Base-by-base conservation (phyloP, 2,113 vertebrate genomes). In the Chionis minor region DNA sequence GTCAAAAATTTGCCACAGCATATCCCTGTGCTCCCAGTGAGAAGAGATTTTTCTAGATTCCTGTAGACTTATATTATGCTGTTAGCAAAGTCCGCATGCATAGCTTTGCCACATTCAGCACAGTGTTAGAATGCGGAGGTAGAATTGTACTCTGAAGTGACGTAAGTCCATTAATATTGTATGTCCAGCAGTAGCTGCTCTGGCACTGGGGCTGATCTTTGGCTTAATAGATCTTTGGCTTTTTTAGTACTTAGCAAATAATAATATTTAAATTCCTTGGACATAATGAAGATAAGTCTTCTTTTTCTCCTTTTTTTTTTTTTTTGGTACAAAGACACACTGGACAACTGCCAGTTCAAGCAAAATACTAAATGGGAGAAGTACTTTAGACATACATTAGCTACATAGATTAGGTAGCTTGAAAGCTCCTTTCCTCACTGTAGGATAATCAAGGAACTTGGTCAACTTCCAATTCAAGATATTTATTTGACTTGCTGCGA, bases 401-500 rank as follows among this genome's bases (percentile, higher is more conserved):
- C 35, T 93, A 79, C 73, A 96, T 96, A 91, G 91, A 95, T 96
- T 82, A 94, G 84, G 82, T 90, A 86, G 44, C 75, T 78, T 94
- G 92, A 96, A 95, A 94, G 80, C 44, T 93, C 81, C 89, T 96
- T 93, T 97, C 96, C 49, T 93, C 78, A 75, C 77, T 92, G 62
- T 83, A 90, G 62, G 26, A 89, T 92, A 96, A 96, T 94, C 90
- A 94, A 94, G 81, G 40, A 95, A 94, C 77, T 96, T 97, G 93
- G 91, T 97, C 82, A 81, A 30, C 35, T 70, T 97, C 96, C 89
- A 97, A 59, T 66, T 90, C 52, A 66, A 87, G 87, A 93, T 96
- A 96, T 93, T 95, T 97, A 95, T 96, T 96, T 92, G 92, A 88
- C 91, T 95, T 92, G 33, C 63, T 96, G 77, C 45, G 94, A 77